Evolutionary conservation across 2,113 vertebrate genomes (phyloP).

Genomic region (Neogobius melanostomus): DNA sequence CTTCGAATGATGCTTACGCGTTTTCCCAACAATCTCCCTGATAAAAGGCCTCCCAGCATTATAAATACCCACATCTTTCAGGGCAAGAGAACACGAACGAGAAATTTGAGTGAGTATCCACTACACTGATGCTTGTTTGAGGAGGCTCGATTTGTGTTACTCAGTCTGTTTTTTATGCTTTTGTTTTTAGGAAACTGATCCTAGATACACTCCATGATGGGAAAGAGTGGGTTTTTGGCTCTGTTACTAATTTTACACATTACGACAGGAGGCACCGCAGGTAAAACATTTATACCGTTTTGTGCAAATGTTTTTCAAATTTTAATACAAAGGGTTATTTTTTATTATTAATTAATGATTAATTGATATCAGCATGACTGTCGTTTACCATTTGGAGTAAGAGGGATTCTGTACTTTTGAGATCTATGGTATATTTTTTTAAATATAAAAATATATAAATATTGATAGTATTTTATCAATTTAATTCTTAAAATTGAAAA

Average conservation of each 20-base stretch:
- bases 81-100: background rate
- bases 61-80: conserved; percentile 31
- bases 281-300: conserved; percentile 19
- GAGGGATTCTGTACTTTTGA: too few species aligned
- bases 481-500: too few species aligned
- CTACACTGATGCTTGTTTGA: background rate
- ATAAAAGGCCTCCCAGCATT: background rate
- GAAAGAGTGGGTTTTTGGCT: background rate
- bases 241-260: conserved; percentile 30
- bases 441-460: too few species aligned
- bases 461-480: too few species aligned
- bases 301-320: background rate
- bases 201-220: conserved; percentile 24
- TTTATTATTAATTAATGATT: background rate
- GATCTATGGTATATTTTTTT: too few species aligned
- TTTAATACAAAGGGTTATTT: background rate
- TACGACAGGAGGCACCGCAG: conserved; percentile 25
- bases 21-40: background rate
- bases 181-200: conserved; percentile 5
- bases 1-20: background rate
- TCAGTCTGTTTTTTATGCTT: background rate
- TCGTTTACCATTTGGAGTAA: too few species aligned
- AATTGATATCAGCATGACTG: too few species aligned
- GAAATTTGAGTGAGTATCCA: conserved; percentile 1
- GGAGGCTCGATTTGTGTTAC: background rate